Evolutionary conservation across 2,888 invertebrate genomes (phyloP), one percentile per base, ranked within the genome.

Genomic region (Scaptodrosophila latifasciaeformis): DNA sequence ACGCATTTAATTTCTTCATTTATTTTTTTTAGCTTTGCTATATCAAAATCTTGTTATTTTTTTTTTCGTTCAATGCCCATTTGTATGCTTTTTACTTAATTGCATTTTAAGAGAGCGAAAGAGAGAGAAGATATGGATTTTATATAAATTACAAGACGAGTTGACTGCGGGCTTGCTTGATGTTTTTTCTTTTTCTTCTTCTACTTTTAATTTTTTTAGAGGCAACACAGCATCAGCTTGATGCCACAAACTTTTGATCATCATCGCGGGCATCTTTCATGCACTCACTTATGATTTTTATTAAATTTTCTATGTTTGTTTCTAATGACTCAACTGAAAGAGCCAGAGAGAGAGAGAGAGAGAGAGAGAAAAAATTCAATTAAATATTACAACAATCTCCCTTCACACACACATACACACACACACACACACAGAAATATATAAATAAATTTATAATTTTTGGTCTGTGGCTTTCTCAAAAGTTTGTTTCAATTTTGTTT

Each of bases 41-140:
- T 63, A 67, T 63, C 54, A 70, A 70, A 78, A 70, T 75, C 67
- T 58, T 71, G 61, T 75, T 78, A 75, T 75, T 79, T 80, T 81
- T 80, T 80, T 74, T 75, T 75, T 77, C 80, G 78, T 74, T 74
- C 80, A 69, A 80, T 69, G 81, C 80, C 70, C 24, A 5, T 80
- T 72, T 74, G 80, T 72, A 80, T 69, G 81, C 80, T 74, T 7
- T 24, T 80, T 72, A 68, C 72, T 82, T 81, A 82, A 81, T 81
- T 81, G 77, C 78, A 79, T 80, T 70, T 70, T n/a, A n/a, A n/a
- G n/a, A n/a, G n/a, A n/a, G n/a, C n/a, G n/a, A n/a, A n/a, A n/a
- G n/a, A n/a, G n/a, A n/a, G n/a, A n/a, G n/a, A n/a, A 71, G 81
- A 70, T 5, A 24, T 80, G 81, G 71, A 78, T 80, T 82, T 71